phyloP scores from a whole-genome alignment of 2,888 invertebrate species.

The Nemotelus pantherinus region DNA sequence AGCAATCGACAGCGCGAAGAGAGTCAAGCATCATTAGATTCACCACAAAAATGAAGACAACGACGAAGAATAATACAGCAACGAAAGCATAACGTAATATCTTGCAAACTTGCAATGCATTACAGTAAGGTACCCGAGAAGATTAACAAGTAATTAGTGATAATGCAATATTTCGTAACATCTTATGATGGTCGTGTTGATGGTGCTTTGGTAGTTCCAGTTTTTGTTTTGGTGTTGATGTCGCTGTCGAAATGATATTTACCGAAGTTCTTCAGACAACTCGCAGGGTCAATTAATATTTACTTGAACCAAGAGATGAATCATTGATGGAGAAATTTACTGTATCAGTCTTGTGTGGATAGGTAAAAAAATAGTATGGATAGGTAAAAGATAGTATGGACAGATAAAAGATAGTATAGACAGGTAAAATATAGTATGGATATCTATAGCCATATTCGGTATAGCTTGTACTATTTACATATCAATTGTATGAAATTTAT shows the following conservation, averaged over 20 bases:
- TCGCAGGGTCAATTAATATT: too few species aligned
- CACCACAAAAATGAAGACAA: background rate
- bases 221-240: background rate
- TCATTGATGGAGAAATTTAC: too few species aligned
- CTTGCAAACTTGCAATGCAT: background rate
- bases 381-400: too few species aligned
- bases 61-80: background rate
- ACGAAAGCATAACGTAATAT: slow-evolving; percentile 22
- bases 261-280: too few species aligned
- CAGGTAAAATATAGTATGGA: too few species aligned
- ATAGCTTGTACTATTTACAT: too few species aligned
- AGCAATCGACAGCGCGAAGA: background rate
- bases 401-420: too few species aligned
- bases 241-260: background rate
- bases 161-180: slow-evolving; percentile 24
- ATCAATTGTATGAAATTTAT: too few species aligned
- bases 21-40: background rate
- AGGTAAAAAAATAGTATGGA: too few species aligned
- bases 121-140: slow-evolving; percentile 1
- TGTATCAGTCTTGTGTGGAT: too few species aligned
- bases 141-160: slow-evolving; percentile 4
- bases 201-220: background rate
- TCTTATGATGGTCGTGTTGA: slow-evolving; percentile 5
- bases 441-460: too few species aligned
- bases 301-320: too few species aligned